Base-by-base conservation (phyloP, 2,888 invertebrate genomes). In the Zootermopsis nevadensis region DNA sequence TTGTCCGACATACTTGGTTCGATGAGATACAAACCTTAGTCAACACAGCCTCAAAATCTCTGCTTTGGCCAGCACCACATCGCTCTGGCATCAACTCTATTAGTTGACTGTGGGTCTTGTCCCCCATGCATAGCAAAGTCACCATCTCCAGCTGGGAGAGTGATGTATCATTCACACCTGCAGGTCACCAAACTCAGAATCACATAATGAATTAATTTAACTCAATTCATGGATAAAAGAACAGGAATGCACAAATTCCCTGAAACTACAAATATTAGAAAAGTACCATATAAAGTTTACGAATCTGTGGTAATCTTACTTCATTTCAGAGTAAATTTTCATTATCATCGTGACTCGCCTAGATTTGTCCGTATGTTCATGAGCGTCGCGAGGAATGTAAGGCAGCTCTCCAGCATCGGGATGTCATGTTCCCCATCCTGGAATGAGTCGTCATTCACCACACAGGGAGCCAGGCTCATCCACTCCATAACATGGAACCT, bases 41-140 rank as follows among this genome's bases (percentile, higher is more conserved):
- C 81, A 98, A 92, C 85, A 96, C 94, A 81, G 94, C 93, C 89
- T 97, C 97, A 88, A 98, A 97, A 90, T 97, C 97, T 87, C 95
- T 93, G 77, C 95, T 96, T 89, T 96, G 96, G 31, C 96, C 95
- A 87, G 95, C 96, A n/a, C 98, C 98, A 86, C 97, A 98, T 33
- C 97, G 92, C 90, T 99, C 99, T 0, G 99, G 99, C 96, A 99
- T 97, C 83, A 97, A 91, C 89, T 99, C 99, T 90, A 97, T 94
- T 77, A 99, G 91, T 89, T 98, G 98, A 86, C 97, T 98, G 91
- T 99, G 98, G 0, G 98, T 98, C 89, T 97, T 97, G 90, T 99
- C 98, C 55, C 95, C 95, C 89, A 98, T 98, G 86, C 98, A 97
- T 77, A 99, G 91, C 80, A 98, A 91, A 1, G 98, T 97, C 84